Percentiles rank a stretch among this genome's conserved stretches.
Evolutionary conservation across 2,888 invertebrate genomes (phyloP).

Genomic region (Polydrusus pterygomalis): DNA sequence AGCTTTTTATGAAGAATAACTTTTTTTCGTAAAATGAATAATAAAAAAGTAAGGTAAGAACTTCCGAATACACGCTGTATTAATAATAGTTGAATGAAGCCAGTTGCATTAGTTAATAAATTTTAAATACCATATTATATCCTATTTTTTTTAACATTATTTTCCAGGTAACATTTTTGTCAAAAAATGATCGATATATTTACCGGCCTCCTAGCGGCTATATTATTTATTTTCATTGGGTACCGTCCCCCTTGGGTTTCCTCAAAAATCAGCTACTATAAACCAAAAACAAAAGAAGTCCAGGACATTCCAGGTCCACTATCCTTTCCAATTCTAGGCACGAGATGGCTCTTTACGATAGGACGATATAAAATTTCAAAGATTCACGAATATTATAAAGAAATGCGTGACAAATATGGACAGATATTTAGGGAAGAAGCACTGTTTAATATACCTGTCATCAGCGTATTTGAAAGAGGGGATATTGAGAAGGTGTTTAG

Average conservation of each 20-base stretch:
- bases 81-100: no score
- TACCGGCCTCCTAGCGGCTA: constrained; percentile 58
- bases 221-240: constrained; percentile 61
- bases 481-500: constrained; percentile 87
- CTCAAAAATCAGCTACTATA: constrained; percentile 50
- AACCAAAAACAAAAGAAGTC: constrained; percentile 46
- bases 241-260: constrained; percentile 66
- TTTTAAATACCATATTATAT: no score
- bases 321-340: constrained; percentile 83
- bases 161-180: neutral
- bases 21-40: no score
- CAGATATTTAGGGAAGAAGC: constrained; percentile 86
- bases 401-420: constrained; percentile 84
- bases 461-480: constrained; percentile 81
- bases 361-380: constrained; percentile 79
- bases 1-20: no score
- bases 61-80: no score
- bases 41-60: no score
- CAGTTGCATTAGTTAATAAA: no score
- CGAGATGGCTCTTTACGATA: constrained; percentile 85
- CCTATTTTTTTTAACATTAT: neutral
- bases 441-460: constrained; percentile 81
- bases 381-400: constrained; percentile 86
- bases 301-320: constrained; percentile 83
- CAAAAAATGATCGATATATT: constrained; percentile 57